Evolutionary conservation across 2,797 vertebrate species (phyloP).

Genomic region (Pipistrellus kuhlii): DNA sequence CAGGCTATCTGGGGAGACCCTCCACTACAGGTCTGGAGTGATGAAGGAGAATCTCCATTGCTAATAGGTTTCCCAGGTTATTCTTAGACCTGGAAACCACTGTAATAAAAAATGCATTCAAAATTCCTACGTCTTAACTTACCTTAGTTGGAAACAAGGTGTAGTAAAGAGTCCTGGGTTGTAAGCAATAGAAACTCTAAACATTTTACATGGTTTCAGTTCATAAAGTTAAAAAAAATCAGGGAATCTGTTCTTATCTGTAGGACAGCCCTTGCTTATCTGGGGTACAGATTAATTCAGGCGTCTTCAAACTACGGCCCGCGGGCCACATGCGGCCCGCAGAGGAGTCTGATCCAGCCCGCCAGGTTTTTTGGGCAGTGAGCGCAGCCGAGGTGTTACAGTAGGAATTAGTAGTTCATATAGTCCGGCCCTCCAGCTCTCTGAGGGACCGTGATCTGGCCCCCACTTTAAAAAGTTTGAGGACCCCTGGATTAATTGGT

Average conservation of each 20-base stretch:
- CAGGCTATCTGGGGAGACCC: not conserved
- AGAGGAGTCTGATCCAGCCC: no score
- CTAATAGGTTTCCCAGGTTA: not conserved
- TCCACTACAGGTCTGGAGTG: not conserved
- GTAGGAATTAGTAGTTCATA: no score
- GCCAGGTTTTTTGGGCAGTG: no score
- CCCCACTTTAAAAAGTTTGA: no score
- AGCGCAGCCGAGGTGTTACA: no score
- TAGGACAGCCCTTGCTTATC: constrained; percentile 12
- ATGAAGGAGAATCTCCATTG: constrained; percentile 6
- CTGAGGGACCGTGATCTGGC: no score
- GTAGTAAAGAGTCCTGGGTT: not conserved
- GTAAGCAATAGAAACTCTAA: constrained; percentile 1
- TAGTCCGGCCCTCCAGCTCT: no score
- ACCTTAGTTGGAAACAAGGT: not conserved
- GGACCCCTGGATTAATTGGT: not conserved
- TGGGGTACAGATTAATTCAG: not conserved
- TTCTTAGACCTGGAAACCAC: constrained; percentile 45
- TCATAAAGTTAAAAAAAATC: not conserved
- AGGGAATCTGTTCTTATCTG: not conserved
- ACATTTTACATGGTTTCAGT: constrained; percentile 3
- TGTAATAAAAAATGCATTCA: not conserved
- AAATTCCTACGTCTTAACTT: constrained; percentile 36
- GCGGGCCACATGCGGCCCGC: no score
- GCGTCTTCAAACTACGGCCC: no score